Conservation (phyloP, 2,113 vertebrate genomes). For the Phalacrocorax carbo region DNA sequence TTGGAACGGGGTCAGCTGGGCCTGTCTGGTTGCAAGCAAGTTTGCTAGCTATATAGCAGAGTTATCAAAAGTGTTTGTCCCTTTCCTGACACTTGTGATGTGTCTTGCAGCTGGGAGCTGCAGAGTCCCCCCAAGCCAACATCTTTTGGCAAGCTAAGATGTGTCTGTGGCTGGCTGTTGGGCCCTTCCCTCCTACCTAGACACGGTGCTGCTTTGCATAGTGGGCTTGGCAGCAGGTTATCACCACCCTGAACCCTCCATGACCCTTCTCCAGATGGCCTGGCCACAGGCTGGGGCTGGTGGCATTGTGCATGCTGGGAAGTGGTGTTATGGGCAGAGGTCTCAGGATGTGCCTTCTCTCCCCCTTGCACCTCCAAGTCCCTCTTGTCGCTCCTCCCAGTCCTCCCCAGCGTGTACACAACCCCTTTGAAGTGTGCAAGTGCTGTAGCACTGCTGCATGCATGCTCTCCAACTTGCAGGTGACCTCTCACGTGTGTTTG, state of each 20-base stretch:
- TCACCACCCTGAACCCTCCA: not conserved
- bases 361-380: not conserved
- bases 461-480: not conserved
- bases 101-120: not conserved
- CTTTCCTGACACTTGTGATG: not conserved
- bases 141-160: not conserved
- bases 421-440: accelerated
- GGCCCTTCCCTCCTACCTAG: not conserved
- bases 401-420: not conserved
- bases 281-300: not conserved
- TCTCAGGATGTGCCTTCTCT: not conserved
- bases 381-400: not conserved
- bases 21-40: too few relatives aligned
- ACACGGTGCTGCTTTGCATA: accelerated
- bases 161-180: not conserved
- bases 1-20: not conserved
- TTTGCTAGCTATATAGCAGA: not conserved
- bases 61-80: not conserved
- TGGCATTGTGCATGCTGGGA: not conserved
- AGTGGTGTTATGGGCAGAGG: not conserved
- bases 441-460: not conserved
- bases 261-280: not conserved
- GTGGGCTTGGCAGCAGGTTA: not conserved
- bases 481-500: accelerated
- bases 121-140: not conserved